Base-by-base conservation (phyloP, 2,113 vertebrate species). In the Sisor rabdophorus region DNA sequence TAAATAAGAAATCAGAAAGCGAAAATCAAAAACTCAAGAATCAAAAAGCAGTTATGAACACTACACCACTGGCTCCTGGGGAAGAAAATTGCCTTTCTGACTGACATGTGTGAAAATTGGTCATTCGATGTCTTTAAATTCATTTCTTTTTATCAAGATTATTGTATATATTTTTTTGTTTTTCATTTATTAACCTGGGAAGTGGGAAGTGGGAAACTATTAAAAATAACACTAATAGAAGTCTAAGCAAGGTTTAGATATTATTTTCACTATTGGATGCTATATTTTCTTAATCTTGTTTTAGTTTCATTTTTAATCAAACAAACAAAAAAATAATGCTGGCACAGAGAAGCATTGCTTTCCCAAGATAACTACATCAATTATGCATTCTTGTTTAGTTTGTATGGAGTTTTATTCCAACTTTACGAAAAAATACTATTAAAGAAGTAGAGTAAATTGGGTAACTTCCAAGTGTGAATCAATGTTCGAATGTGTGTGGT, bases 1-100 rank as follows among this genome's bases (percentile, higher is more conserved):
- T 17, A 26, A 26, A 22, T 67, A 7, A 26, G 44, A 24, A 65
- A 65, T 65, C 36, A 65, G 36, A 47, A n/a, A 40, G 54, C 9
- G 32, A 58, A 55, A 9, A 65, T 48, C 71, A 73, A 32, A 73
- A 15, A 74, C 86, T 84, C n/a, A n/a, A n/a, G n/a, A n/a, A n/a
- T n/a, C n/a, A n/a, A n/a, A n/a, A 65, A 70, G 70, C 28, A 77
- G 8, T 81, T 80, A 87, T 76, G 85, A 79, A 88, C 80, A 77
- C 30, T 58, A 44, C 11, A 40, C 61, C 61, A 64, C 32, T 64
- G 61, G 61, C 36, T 11, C n/a, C 60, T 83, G 84, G 86, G 84
- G 69, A 78, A 78, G 67, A 83, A 84, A 63, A 61, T 15, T 32
- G 59, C 59, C 19, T 20, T 20, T 36, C 22, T 1, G 79, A 82